Conservation (phyloP, 2,888 invertebrate genomes). For the Theretra japonica region DNA sequence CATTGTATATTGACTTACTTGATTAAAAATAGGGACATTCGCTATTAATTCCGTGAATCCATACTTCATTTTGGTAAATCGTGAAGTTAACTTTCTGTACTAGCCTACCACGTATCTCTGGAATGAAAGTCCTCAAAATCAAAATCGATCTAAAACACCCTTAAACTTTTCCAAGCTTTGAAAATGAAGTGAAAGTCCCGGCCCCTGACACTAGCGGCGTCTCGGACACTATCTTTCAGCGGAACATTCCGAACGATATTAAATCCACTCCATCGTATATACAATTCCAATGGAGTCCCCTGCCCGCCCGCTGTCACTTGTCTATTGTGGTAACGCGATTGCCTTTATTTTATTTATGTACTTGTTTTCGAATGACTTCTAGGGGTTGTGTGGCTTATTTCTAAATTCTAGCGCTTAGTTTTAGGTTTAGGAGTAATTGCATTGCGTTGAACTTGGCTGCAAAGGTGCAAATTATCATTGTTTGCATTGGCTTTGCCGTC, state of each 20-base stretch:
- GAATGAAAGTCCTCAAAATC: no score
- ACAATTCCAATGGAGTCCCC: conserved; percentile 77
- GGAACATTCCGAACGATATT: conserved; percentile 79
- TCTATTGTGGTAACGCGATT: conserved; percentile 37
- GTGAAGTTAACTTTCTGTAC: no score
- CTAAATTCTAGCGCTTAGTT: neutral
- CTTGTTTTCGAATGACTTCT: conserved; percentile 16
- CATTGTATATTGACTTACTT: no score
- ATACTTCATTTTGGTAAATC: no score
- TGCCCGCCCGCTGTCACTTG: conserved; percentile 38
- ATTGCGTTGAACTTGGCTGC: no score
- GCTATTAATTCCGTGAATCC: no score
- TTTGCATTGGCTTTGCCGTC: no score
- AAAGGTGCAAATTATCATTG: no score
- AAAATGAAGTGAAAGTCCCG: conserved; percentile 29
- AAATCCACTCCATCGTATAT: conserved; percentile 82
- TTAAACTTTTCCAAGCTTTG: no score
- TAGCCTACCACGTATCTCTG: no score
- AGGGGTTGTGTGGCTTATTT: conserved; percentile 22
- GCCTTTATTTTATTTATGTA: conserved; percentile 27
- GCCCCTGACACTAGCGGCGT: conserved; percentile 36
- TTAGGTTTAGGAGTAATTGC: neutral
- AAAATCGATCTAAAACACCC: no score
- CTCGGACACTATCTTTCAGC: conserved; percentile 66
- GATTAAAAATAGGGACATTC: no score